Base-by-base conservation (phyloP, 2,113 vertebrate genomes). In the Dicrurus megarhynchus region DNA sequence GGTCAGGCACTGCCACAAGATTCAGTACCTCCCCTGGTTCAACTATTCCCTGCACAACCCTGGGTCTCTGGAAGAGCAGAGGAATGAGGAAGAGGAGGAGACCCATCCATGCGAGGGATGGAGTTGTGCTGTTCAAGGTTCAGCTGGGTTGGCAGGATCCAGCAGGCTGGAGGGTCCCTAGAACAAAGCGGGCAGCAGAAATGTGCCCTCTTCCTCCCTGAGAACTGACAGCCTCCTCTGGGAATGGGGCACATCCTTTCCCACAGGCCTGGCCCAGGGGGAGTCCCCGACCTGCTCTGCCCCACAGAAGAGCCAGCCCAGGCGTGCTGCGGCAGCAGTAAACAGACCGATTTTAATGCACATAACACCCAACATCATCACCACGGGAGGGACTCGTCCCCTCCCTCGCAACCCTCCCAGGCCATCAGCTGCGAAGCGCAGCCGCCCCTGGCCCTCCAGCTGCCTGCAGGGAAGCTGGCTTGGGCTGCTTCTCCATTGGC, bases 301-400 rank as follows among this genome's bases (percentile, higher is more conserved):
- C 84, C 71, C 79, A 74, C 37, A 91, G 86, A 92, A 89, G 52
- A 89, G 73, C 69, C 79, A 91, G 73, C 32, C 26, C 39, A 39
- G 80, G 22, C 3, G 1, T 87, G 88, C 93, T 84, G 95, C 37
- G 46, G 95, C 88, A 95, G 95, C 93, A 95, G 92, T 74, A 21
- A 83, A 83, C 56, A 96, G 93, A 93, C 96, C 0, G 0, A 84
- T 84, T 96, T 97, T 97, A 97, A 97, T 97, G 93, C 90, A 89
- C 30, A 0, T n/a, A 52, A 78, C 76, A 84, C 92, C 92, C 93
- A 75, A 33, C 68, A 59, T 80, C 68, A 59, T 80, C 92, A 84
- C 83, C 79, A 52, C 0, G 19, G 93, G 83, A 93, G 68, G 80
- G 81, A 55, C 60, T 89, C 1, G 0, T 26, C 75, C 85, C 90